Conservation (phyloP, 2,113 vertebrate genomes). For the Vicugna pacos region DNA sequence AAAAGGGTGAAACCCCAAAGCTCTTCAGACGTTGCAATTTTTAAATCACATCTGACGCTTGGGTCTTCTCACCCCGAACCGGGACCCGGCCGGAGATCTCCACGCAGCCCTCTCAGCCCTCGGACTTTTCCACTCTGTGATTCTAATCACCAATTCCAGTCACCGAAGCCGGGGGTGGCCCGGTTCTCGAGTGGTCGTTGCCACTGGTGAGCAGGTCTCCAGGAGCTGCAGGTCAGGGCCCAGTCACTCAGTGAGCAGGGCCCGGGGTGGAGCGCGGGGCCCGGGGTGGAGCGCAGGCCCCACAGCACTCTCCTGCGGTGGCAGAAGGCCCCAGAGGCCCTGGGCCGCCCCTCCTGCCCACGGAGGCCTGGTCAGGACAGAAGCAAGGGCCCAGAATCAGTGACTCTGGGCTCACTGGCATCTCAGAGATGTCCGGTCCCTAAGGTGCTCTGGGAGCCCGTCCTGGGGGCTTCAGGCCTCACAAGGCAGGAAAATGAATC, state of each 20-base stretch:
- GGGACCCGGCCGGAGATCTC: too few relatives aligned
- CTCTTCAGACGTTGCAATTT: too few relatives aligned
- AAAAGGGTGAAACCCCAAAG: too few relatives aligned
- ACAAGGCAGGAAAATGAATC: not conserved
- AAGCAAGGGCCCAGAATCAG: not conserved
- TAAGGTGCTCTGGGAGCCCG: not conserved
- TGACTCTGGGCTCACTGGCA: not conserved
- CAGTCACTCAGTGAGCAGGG: not conserved
- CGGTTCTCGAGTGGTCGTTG: too few relatives aligned
- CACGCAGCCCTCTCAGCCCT: too few relatives aligned
- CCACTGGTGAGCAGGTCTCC: too few relatives aligned
- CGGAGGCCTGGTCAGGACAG: accelerated
- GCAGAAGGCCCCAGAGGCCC: not conserved
- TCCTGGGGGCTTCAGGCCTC: not conserved
- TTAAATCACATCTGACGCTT: too few relatives aligned
- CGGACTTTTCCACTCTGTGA: not conserved
- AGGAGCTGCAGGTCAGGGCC: not conserved
- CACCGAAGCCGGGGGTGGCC: too few relatives aligned
- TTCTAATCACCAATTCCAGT: too few relatives aligned
- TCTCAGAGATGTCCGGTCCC: not conserved
- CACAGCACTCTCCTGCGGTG: not conserved
- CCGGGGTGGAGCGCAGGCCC: too few relatives aligned
- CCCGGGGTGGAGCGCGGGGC: too few relatives aligned
- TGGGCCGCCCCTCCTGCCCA: not conserved
- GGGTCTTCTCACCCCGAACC: too few relatives aligned